A percentile compares a stretch with the other conserved stretches of the same genome.
phyloP scores from a whole-genome alignment of 2,797 vertebrate species.

The Pelodytes ibericus region DNA sequence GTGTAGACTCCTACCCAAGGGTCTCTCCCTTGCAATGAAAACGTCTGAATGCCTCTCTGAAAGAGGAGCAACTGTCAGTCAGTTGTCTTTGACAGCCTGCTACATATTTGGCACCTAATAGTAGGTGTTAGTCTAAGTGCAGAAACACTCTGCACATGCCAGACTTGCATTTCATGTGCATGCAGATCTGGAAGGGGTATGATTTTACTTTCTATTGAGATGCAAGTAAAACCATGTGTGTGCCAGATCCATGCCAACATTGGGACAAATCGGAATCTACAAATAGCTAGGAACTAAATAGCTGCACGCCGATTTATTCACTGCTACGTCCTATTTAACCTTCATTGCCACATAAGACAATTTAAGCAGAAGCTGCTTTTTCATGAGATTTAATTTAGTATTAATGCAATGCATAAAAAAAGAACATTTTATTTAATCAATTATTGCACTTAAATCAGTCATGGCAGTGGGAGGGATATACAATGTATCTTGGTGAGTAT shows the following conservation, averaged over 20 bases:
- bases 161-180: slow-evolving; percentile 68
- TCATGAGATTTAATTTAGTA: no score
- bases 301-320: no score
- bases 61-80: slow-evolving; percentile 83
- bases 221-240: slow-evolving; percentile 53
- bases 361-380: no score
- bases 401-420: no score
- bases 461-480: no score
- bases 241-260: slow-evolving; percentile 59
- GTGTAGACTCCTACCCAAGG: neutral
- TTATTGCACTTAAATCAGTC: no score
- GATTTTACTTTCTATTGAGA: slow-evolving; percentile 66
- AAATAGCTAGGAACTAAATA: no score
- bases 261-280: slow-evolving; percentile 34
- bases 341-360: no score
- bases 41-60: slow-evolving; percentile 74
- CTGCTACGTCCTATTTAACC: no score
- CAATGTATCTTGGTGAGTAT: no score
- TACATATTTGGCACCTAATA: slow-evolving; percentile 78
- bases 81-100: slow-evolving; percentile 88
- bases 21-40: slow-evolving; percentile 3
- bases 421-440: no score
- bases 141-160: slow-evolving; percentile 82
- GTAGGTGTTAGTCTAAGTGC: slow-evolving; percentile 78
- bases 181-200: slow-evolving; percentile 62